A percentile compares a stretch with the other conserved stretches of the same genome.
Conservation (phyloP, 1,140 invertebrate genomes). For the Xylocopa sonorina region DNA sequence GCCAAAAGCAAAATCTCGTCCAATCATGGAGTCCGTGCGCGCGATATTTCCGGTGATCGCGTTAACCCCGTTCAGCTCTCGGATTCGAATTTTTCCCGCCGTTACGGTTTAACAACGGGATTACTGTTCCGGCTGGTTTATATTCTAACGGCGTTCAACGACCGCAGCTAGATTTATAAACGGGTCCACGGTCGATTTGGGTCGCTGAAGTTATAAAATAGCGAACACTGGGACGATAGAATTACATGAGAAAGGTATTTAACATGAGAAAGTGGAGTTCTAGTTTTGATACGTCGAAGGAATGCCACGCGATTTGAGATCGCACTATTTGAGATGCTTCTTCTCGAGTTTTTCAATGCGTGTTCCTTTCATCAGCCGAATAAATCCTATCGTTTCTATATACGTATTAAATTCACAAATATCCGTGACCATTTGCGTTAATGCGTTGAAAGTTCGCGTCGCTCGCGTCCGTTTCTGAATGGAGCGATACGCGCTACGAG, state of each 20-base stretch:
- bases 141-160: background rate
- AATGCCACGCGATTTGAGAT: too few relatives aligned
- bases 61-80: background rate
- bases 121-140: background rate
- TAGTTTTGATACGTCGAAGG: too few relatives aligned
- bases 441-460: too few relatives aligned
- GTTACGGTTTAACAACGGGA: background rate
- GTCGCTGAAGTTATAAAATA: background rate
- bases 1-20: background rate
- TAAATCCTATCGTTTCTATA: too few relatives aligned
- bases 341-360: too few relatives aligned
- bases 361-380: too few relatives aligned
- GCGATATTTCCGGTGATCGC: background rate
- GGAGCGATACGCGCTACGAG: too few relatives aligned
- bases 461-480: too few relatives aligned
- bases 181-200: background rate
- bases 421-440: too few relatives aligned
- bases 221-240: background rate
- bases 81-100: conserved; percentile 3
- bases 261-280: background rate
- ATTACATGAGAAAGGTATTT: background rate
- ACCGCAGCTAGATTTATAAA: background rate
- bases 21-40: background rate
- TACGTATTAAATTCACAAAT: too few relatives aligned
- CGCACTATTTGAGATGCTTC: too few relatives aligned